Base-by-base conservation (phyloP, 2,113 vertebrate species). In the Podarcis cretensis region DNA sequence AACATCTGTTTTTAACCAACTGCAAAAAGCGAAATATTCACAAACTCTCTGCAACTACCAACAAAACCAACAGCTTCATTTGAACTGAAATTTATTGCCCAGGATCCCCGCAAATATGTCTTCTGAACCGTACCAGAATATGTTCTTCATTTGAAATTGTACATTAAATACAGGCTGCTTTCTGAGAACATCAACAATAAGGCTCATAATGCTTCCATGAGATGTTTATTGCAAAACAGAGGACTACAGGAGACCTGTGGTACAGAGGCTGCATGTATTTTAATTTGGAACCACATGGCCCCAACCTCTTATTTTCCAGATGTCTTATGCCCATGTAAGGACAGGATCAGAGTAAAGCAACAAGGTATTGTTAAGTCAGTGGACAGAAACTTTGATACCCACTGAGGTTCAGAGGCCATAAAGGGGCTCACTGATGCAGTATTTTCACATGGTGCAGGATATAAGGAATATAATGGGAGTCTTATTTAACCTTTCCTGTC, bases 1-100 rank as follows among this genome's bases (percentile, higher is more conserved):
- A 59, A 37, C 85, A 91, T 85, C 13, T 87, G 13, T 48, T 9
- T 20, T 32, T 82, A 54, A 83, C 21, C 79, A 85, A 89, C 32
- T 84, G 5, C n/a, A n/a, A 25, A 69, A 86, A 89, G 85, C 68
- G 77, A 88, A 89, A 88, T 14, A 75, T 48, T 79, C 66, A 83
- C 8, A 90, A 73, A 84, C 13, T 77, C 3, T 10, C 8, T 43
- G 18, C 20, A 83, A 20, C 12, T 37, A 77, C 13, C 25, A 76
- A 76, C 16, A 83, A 87, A 83, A 77, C 9, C 68, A 85, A 81
- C 81, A 80, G 6, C 14, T 92, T 83, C 73, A 14, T 4, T 90
- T 84, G 54, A 54, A 14, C 21, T 83, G 12, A 1, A 84, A 80
- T 78, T 89, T 78, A 85, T 65, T 84, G 25, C 80, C 48, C 20